A percentile compares a stretch with the other conserved stretches of the same genome.
Conservation (phyloP, 2,113 vertebrate genomes). For the Rafetus swinhoei region DNA sequence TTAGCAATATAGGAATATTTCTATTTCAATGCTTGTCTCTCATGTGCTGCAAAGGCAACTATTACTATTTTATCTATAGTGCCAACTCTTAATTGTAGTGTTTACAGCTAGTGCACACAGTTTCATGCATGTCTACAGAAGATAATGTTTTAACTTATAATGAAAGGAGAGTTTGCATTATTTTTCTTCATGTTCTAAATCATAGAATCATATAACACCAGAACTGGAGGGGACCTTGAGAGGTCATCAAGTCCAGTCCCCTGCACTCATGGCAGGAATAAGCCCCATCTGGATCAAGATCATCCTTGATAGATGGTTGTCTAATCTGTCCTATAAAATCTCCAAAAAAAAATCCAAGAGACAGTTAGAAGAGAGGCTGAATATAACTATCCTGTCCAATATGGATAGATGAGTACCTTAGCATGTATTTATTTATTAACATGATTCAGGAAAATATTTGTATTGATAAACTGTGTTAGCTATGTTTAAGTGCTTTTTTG, state of each 20-base stretch:
- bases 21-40: conserved; percentile 1
- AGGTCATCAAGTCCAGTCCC: too few relatives aligned
- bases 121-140: neutral
- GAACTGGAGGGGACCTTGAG: too few relatives aligned
- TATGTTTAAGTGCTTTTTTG: neutral
- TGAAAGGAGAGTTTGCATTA: neutral
- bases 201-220: too few relatives aligned
- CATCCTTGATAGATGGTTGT: too few relatives aligned
- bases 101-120: conserved; percentile 16
- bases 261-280: too few relatives aligned
- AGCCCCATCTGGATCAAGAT: too few relatives aligned
- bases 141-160: neutral
- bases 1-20: neutral
- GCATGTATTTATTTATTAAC: conserved; percentile 11
- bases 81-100: neutral
- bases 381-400: neutral
- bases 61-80: neutral
- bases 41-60: neutral
- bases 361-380: neutral
- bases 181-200: conserved; percentile 31
- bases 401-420: conserved; percentile 11
- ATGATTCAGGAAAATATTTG: neutral
- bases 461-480: neutral
- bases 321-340: too few relatives aligned
- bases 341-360: neutral